These are phyloP conservation scores for Panthera uncia DNA, from an alignment of 2,113 vertebrate species.

Conservation along the genomic window DNA sequence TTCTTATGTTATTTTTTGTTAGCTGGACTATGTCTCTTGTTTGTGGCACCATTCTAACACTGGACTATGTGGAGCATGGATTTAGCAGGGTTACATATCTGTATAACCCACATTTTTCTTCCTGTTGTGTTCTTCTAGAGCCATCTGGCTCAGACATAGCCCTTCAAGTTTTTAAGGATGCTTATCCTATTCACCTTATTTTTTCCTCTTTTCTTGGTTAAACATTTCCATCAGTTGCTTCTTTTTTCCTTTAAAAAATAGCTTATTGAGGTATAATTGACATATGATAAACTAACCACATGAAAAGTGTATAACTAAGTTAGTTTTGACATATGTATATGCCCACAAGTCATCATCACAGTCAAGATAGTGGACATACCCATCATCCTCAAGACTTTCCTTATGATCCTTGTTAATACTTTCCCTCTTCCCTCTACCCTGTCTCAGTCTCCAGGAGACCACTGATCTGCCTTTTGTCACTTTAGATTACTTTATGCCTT, in stretches of 20 bases:
- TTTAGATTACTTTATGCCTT: not conserved
- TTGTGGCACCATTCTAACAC: not conserved
- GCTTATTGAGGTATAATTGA: not conserved
- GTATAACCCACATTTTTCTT: conserved; percentile 3
- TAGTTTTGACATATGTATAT: not conserved
- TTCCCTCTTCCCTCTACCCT: not conserved
- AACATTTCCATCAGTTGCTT: not conserved
- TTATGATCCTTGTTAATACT: not conserved
- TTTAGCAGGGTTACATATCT: not conserved
- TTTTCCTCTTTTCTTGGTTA: not conserved
- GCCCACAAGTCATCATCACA: not conserved
- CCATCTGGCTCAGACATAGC: not conserved
- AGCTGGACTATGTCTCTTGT: not conserved
- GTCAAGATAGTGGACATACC: not conserved
- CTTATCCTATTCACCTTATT: not conserved
- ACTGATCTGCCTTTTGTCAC: not conserved
- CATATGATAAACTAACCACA: not conserved
- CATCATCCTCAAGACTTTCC: not conserved
- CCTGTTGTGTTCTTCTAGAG: not conserved
- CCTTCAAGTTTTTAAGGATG: conserved; percentile 10
- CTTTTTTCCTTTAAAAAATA: not conserved
- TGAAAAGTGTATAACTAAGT: not conserved
- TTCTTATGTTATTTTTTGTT: not conserved
- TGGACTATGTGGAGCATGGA: not conserved
- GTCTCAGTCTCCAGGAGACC: not conserved